Evolutionary conservation across 2,888 invertebrate genomes (phyloP).

Genomic region (Apomyelois bistriatella): DNA sequence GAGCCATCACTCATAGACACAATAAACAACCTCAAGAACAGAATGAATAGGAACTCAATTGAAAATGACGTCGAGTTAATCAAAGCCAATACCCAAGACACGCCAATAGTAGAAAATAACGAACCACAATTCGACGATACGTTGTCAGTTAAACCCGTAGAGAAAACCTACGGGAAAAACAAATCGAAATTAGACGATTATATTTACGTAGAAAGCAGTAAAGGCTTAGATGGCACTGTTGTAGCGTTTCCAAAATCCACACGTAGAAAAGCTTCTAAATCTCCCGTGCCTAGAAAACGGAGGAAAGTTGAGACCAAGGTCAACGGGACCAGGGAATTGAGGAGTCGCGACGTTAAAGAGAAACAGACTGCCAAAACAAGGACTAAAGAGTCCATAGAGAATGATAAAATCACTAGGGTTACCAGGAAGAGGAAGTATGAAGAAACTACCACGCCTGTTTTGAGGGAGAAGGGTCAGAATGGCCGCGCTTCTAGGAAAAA

Average conservation of each 20-base stretch:
- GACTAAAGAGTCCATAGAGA: slow-evolving; percentile 70
- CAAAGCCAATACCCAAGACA: slow-evolving; percentile 58
- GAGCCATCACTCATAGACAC: slow-evolving; percentile 49
- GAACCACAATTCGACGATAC: slow-evolving; percentile 50
- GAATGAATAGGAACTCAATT: slow-evolving; percentile 62
- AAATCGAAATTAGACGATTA: slow-evolving; percentile 66
- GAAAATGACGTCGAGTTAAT: slow-evolving; percentile 68
- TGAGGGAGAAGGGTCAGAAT: slow-evolving; percentile 70
- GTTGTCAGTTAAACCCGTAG: slow-evolving; percentile 61
- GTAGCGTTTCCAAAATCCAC: slow-evolving; percentile 57
- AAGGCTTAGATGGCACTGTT: slow-evolving; percentile 58
- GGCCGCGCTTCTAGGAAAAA: slow-evolving; percentile 44
- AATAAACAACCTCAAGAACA: slow-evolving; percentile 53
- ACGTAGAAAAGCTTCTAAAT: slow-evolving; percentile 45
- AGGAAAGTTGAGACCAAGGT: slow-evolving; percentile 51
- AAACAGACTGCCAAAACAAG: slow-evolving; percentile 31
- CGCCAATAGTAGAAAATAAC: slow-evolving; percentile 43
- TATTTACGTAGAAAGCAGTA: slow-evolving; percentile 64
- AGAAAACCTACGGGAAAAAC: slow-evolving; percentile 65
- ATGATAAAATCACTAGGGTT: slow-evolving; percentile 52
- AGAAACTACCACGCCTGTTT: slow-evolving; percentile 54
- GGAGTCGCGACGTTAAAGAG: slow-evolving; percentile 36
- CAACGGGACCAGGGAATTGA: slow-evolving; percentile 37
- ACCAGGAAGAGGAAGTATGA: slow-evolving; percentile 61
- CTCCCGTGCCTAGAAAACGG: slow-evolving; percentile 61